Evolutionary conservation across 1,140 invertebrate species (phyloP).

Genomic region (Drosophila cardini): DNA sequence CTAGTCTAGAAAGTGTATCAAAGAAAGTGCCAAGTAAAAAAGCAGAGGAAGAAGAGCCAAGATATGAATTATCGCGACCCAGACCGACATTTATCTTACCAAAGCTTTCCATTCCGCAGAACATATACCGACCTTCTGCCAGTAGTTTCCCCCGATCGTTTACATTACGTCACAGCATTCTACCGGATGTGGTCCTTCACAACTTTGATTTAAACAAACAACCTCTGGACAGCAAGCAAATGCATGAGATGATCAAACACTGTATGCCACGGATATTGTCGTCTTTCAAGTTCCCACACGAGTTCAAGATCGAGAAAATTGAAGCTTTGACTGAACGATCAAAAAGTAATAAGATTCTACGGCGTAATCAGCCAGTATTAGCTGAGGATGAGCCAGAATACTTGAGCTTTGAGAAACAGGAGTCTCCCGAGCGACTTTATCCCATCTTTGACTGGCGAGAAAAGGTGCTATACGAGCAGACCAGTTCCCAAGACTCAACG

Average conservation of each 20-base stretch:
- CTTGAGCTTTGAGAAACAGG: slow-evolving; percentile 62
- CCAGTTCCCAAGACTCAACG: not conserved
- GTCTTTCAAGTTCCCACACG: slow-evolving; percentile 72
- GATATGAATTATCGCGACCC: not conserved
- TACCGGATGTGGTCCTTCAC: not conserved
- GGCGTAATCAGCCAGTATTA: not conserved
- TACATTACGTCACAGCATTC: not conserved
- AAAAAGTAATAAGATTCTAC: slow-evolving; percentile 1
- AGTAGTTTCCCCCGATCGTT: not conserved
- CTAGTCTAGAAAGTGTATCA: not conserved
- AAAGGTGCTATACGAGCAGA: not conserved
- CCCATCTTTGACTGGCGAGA: slow-evolving; percentile 37
- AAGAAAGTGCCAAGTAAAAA: not conserved
- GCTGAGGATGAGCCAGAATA: not conserved
- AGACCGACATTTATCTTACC: not conserved
- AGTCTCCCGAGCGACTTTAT: slow-evolving; percentile 61
- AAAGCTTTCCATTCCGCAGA: not conserved
- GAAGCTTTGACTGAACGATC: slow-evolving; percentile 9
- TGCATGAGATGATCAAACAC: slow-evolving; percentile 27
- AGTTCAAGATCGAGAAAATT: slow-evolving; percentile 43
- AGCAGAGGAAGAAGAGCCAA: not conserved
- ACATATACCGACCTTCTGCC: slow-evolving; percentile 29
- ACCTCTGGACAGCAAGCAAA: slow-evolving; percentile 6
- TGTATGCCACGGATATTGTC: slow-evolving; percentile 65
- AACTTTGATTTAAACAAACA: slow-evolving; percentile 39